Evolutionary conservation across 2,797 vertebrate species (phyloP).

Genomic region (Helostoma temminkii): DNA sequence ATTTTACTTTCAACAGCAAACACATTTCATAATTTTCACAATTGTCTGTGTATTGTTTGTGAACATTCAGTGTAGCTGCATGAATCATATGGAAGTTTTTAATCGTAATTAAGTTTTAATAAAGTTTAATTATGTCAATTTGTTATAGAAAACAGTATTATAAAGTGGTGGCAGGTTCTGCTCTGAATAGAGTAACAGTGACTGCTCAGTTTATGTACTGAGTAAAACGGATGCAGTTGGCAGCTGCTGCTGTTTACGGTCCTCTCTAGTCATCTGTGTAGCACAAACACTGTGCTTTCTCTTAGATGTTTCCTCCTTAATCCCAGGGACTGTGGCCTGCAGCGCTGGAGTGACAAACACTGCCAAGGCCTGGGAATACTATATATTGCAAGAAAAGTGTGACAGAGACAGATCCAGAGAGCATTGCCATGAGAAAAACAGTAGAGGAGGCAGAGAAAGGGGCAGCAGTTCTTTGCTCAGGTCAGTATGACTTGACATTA

Average conservation of each 20-base stretch:
- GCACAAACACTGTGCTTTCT: conserved; percentile 19
- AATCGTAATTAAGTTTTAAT: conserved; percentile 3
- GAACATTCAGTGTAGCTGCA: conserved; percentile 16
- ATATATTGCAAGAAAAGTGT: conserved; percentile 38
- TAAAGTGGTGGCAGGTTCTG: neutral
- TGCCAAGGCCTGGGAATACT: conserved; percentile 60
- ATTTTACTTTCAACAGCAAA: conserved; percentile 3
- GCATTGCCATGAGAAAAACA: conserved; percentile 26
- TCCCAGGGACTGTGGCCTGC: conserved; percentile 21
- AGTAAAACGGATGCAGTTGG: conserved; percentile 7
- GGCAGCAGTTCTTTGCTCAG: conserved; percentile 55
- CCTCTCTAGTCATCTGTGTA: conserved; percentile 10
- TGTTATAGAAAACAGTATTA: conserved; percentile 5
- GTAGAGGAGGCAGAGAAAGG: conserved; percentile 21
- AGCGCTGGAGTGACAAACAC: conserved; percentile 41
- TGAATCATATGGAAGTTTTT: neutral
- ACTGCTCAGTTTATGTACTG: conserved; percentile 10
- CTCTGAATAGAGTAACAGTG: conserved; percentile 3
- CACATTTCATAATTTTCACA: neutral
- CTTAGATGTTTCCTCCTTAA: conserved; percentile 59
- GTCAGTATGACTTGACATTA: conserved; percentile 45
- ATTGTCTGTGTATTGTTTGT: conserved; percentile 21
- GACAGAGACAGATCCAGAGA: conserved; percentile 47
- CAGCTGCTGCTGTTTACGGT: conserved; percentile 9
- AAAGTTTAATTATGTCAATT: no score